Percentiles rank a stretch among this genome's conserved stretches.
phyloP scores from a whole-genome alignment of 2,113 vertebrate species.

The Austrofundulus limnaeus region DNA sequence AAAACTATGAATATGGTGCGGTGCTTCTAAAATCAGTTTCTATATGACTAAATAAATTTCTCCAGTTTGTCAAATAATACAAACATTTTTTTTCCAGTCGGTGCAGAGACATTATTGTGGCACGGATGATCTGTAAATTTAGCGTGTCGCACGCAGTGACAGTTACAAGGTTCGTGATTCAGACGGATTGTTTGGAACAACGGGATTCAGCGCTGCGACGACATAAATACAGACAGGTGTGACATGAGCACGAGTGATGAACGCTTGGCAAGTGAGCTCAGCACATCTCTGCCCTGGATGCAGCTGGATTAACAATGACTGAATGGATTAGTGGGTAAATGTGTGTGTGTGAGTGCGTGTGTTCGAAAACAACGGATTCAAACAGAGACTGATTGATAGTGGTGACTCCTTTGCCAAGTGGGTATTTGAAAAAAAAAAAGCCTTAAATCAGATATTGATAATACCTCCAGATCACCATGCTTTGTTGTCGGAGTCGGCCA shows the following conservation, averaged over 20 bases:
- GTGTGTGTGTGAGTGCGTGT: conserved; percentile 33
- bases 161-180: conserved; percentile 22
- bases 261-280: conserved; percentile 39
- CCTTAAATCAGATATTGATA: conserved; percentile 52
- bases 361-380: conserved; percentile 17
- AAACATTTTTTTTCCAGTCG: conserved; percentile 30
- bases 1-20: too few relatives aligned
- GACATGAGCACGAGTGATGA: conserved; percentile 34
- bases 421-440: conserved; percentile 62
- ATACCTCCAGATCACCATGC: conserved; percentile 50
- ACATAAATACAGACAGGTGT: conserved; percentile 32
- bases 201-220: neutral
- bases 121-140: conserved; percentile 12
- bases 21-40: too few relatives aligned
- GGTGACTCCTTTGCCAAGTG: conserved; percentile 50
- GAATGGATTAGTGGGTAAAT: conserved; percentile 54
- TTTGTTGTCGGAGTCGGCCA: too few relatives aligned
- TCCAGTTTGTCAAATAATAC: conserved; percentile 32
- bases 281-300: conserved; percentile 38
- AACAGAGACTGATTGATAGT: conserved; percentile 35
- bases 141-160: conserved; percentile 12
- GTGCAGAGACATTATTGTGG: neutral
- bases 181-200: neutral
- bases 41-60: too few relatives aligned
- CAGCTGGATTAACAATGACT: conserved; percentile 66